These are phyloP conservation scores for Brachionus rotundiformis DNA, from an alignment of 1,140 invertebrate genomes.

Conservation along the genomic window DNA sequence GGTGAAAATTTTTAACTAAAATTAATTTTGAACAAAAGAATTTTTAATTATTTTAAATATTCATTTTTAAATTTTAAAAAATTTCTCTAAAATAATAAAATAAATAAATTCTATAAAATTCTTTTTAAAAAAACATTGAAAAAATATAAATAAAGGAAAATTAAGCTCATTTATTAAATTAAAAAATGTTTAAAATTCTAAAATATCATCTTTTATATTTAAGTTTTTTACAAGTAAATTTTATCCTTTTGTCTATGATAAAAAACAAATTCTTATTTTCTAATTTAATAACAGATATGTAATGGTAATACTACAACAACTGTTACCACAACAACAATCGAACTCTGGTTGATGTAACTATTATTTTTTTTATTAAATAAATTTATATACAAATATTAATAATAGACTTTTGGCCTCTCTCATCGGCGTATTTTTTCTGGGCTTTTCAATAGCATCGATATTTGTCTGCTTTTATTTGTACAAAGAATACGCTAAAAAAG, in stretches of 20 bases:
- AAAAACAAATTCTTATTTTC: neutral
- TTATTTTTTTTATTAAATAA: neutral
- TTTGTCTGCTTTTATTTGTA: constrained; percentile 30
- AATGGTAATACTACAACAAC: neutral
- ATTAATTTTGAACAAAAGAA: neutral
- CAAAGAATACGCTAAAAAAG: constrained; percentile 33
- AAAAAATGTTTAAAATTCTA: neutral
- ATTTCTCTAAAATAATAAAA: too few species aligned
- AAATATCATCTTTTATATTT: neutral
- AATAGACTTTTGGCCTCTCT: constrained; percentile 5
- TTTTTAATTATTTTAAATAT: neutral
- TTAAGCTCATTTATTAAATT: too few species aligned
- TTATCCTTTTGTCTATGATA: neutral
- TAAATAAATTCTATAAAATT: too few species aligned
- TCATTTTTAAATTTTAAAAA: too few species aligned
- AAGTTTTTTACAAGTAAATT: neutral
- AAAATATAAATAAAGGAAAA: too few species aligned
- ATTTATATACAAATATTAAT: neutral
- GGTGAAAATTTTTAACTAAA: neutral
- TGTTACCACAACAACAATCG: constrained; percentile 9
- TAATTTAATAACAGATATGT: neutral
- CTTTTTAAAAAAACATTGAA: too few species aligned
- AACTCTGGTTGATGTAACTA: constrained; percentile 28
- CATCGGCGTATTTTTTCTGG: neutral
- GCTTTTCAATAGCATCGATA: constrained; percentile 6